Evolutionary conservation across 2,113 vertebrate species (phyloP).

Genomic region (Phoenicopterus ruber): DNA sequence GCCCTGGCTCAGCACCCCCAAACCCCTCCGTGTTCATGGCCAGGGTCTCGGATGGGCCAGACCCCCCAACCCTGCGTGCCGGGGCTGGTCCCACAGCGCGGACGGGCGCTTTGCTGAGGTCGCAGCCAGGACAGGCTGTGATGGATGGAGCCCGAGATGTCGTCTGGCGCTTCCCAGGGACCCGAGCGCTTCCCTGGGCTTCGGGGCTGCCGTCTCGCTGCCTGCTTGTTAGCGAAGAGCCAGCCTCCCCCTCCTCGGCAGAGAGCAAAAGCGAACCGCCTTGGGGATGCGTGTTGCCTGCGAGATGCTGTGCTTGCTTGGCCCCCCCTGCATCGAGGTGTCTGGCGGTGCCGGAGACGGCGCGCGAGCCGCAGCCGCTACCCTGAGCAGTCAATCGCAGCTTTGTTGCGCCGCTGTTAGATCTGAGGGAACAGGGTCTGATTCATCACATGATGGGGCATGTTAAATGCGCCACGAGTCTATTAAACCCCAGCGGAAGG

Average conservation of each 20-base stretch:
- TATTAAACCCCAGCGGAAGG: not conserved
- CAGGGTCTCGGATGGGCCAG: not conserved
- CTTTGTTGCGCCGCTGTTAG: constrained; percentile 35
- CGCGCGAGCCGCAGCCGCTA: not conserved
- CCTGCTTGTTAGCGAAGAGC: not conserved
- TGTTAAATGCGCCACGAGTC: not conserved
- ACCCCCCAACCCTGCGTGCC: fast-evolving
- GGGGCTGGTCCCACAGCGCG: not conserved
- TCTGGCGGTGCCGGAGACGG: not conserved
- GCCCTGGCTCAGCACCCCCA: not conserved
- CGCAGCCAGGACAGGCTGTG: not conserved
- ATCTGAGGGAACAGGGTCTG: not conserved
- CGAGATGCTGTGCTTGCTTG: not conserved
- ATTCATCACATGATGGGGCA: constrained; percentile 24
- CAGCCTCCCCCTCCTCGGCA: not conserved
- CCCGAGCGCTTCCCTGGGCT: not conserved
- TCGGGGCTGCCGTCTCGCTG: not conserved
- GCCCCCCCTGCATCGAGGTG: not conserved
- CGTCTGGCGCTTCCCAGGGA: not conserved
- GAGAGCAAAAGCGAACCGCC: not conserved
- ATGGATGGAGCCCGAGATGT: not conserved
- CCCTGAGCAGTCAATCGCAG: constrained; percentile 16
- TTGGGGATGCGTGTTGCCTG: not conserved
- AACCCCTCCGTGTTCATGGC: fast-evolving
- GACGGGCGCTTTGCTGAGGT: not conserved